Conservation (phyloP, 2,797 vertebrate genomes). For the Danio jaintianensis region DNA sequence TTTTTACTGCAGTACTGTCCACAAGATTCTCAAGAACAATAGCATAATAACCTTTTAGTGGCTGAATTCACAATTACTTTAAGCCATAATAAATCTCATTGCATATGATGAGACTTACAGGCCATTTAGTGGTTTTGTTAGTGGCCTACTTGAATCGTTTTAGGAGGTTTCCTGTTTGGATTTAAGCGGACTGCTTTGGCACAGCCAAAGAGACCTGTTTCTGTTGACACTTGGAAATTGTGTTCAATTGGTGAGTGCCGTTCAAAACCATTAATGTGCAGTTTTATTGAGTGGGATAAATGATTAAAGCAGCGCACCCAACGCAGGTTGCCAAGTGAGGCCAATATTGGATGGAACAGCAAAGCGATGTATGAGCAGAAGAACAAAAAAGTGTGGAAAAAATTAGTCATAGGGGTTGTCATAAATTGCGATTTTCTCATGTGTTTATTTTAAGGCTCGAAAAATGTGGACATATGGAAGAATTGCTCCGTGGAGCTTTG, state of each 20-base stretch:
- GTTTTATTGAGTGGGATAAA: slow-evolving; percentile 49
- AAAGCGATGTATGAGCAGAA: slow-evolving; percentile 42
- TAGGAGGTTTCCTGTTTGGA: slow-evolving; percentile 32
- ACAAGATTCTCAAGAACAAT: not conserved
- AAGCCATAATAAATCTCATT: slow-evolving; percentile 18
- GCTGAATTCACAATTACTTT: not conserved
- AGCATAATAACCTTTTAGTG: not conserved
- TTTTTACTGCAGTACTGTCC: not conserved
- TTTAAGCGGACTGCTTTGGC: slow-evolving; percentile 32
- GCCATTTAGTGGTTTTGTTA: slow-evolving; percentile 5
- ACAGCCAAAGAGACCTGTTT: slow-evolving; percentile 39
- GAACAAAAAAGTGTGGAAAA: slow-evolving; percentile 58
- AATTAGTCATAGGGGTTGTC: slow-evolving; percentile 58
- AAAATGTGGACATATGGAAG: slow-evolving; percentile 57
- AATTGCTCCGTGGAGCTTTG: slow-evolving; percentile 65
- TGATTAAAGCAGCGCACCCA: slow-evolving; percentile 50
- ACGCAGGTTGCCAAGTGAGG: slow-evolving; percentile 37
- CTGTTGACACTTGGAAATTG: slow-evolving; percentile 53
- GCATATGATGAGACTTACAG: not conserved
- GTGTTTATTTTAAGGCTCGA: slow-evolving; percentile 66
- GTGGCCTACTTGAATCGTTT: slow-evolving; percentile 16
- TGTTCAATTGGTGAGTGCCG: slow-evolving; percentile 50
- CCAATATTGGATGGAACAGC: slow-evolving; percentile 37
- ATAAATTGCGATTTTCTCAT: slow-evolving; percentile 63
- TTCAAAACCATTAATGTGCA: slow-evolving; percentile 48